phyloP scores from a whole-genome alignment of 1,140 invertebrate species.

The Drosophila nigromelanica region DNA sequence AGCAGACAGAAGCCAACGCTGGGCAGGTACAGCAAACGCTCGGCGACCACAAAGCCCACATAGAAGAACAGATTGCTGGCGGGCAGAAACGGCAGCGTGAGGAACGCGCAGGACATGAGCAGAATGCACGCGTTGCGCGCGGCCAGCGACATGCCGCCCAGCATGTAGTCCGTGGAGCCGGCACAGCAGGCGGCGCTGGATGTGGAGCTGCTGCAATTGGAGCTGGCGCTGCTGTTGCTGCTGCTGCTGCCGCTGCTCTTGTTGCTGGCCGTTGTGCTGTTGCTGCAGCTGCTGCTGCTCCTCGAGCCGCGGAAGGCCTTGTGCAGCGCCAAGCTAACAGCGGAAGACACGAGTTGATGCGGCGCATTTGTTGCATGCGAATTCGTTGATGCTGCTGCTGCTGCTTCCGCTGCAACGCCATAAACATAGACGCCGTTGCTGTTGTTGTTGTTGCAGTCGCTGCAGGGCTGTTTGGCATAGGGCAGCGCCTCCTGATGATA shows the following conservation, averaged over 20 bases:
- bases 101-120: constrained; percentile 88
- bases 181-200: constrained; percentile 16
- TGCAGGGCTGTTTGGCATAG: constrained; percentile 39
- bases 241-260: constrained; percentile 48
- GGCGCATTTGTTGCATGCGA: constrained; percentile 16
- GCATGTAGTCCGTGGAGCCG: constrained; percentile 36
- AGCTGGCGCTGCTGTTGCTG: constrained; percentile 36
- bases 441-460: constrained; percentile 73
- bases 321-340: constrained; percentile 45
- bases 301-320: constrained; percentile 70
- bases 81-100: constrained; percentile 95
- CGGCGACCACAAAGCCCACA: constrained; percentile 98
- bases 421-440: constrained; percentile 59
- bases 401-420: constrained; percentile 18
- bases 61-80: constrained; percentile 97
- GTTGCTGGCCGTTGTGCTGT: constrained; percentile 63
- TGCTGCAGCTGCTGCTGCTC: constrained; percentile 80
- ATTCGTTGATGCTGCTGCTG: not conserved
- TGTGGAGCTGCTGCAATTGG: constrained; percentile 28
- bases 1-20: constrained; percentile 97
- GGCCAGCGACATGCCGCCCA: constrained; percentile 41
- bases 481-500: constrained; percentile 61
- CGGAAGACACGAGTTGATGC: constrained; percentile 76
- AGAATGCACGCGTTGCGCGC: constrained; percentile 67
- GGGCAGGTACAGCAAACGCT: constrained; percentile 96